Base-by-base conservation (phyloP, 2,113 vertebrate genomes). In the Rhinoptilus africanus region DNA sequence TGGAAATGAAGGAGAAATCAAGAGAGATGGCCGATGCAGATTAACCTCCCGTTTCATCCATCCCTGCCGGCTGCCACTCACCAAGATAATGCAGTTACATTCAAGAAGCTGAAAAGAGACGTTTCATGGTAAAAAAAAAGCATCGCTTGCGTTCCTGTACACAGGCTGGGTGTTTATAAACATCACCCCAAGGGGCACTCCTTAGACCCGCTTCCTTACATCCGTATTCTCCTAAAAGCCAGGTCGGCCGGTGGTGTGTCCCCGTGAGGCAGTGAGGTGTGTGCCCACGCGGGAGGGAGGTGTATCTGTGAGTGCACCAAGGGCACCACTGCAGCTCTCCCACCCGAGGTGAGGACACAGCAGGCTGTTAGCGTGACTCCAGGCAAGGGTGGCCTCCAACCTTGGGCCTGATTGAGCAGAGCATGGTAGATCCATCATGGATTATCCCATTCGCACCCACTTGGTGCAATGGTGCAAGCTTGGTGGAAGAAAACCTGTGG, bases 1-100 rank as follows among this genome's bases (percentile, higher is more conserved):
- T 87, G 80, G 93, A 94, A 95, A 89, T 91, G 84, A 96, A 88
- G 84, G 66, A 21, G 80, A 85, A 93, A 82, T 94, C 80, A 78
- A 91, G 96, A 92, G 94, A 82, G 87, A 88, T 95, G 62, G 62
- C 57, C 9, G 3, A 24, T 53, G 69, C 51, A 81, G 92, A 92
- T 94, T 72, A 95, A 73, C 84, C 73, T 93, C 69, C 69, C 2
- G 2, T 79, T 48, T 67, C 80, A 91, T 75, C 93, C 92, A 12
- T 48, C 82, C 81, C 74, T 60, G 56, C 79, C 2, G 9, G 54
- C 96, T 90, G 83, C 73, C 79, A 32, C 64, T 95, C 86, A 26
- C 74, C 66, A 6, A 66, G 69, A 22, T n/a, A 43, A 39, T 24
- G 67, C 54, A 35, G 66, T 26, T 37, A 21, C 67, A 41, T 35